A percentile compares a stretch with the other conserved stretches of the same genome.
These are phyloP conservation scores for Eupsilia transversa DNA, from an alignment of 2,888 invertebrate species.

Conservation along the genomic window DNA sequence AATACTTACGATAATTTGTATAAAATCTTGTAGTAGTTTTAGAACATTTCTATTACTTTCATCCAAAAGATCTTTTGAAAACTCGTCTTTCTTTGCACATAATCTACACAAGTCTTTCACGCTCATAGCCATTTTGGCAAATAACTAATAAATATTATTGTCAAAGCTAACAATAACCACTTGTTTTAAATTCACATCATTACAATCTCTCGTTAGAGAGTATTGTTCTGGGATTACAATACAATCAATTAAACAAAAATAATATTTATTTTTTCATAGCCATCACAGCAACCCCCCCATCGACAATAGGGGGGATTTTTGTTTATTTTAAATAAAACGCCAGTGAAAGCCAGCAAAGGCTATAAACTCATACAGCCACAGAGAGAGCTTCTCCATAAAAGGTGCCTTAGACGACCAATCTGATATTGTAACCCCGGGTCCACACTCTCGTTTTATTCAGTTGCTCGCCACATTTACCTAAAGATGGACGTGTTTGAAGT, in stretches of 20 bases:
- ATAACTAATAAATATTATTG: slow-evolving; percentile 1
- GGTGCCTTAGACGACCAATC: background rate
- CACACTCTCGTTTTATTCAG: too few species aligned
- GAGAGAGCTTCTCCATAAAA: background rate
- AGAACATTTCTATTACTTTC: slow-evolving; percentile 81
- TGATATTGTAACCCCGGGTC: background rate
- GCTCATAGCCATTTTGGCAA: slow-evolving; percentile 68
- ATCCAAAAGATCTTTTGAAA: slow-evolving; percentile 84
- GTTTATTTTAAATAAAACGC: background rate
- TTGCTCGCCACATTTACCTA: too few species aligned
- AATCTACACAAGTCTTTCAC: slow-evolving; percentile 84
- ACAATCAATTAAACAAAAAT: slow-evolving; percentile 3
- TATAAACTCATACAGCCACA: background rate
- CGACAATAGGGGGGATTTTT: background rate
- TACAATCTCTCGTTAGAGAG: too few species aligned
- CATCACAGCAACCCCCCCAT: slow-evolving; percentile 36
- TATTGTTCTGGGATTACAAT: too few species aligned
- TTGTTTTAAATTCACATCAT: background rate
- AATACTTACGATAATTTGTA: slow-evolving; percentile 82
- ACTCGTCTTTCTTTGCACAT: slow-evolving; percentile 84
- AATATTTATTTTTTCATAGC: slow-evolving; percentile 33
- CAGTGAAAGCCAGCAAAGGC: background rate
- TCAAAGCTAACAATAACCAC: background rate
- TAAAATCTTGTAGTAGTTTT: slow-evolving; percentile 83
- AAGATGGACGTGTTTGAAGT: too few species aligned